Evolutionary conservation across 2,797 vertebrate species (phyloP).

Genomic region (Psittacula derbiana): DNA sequence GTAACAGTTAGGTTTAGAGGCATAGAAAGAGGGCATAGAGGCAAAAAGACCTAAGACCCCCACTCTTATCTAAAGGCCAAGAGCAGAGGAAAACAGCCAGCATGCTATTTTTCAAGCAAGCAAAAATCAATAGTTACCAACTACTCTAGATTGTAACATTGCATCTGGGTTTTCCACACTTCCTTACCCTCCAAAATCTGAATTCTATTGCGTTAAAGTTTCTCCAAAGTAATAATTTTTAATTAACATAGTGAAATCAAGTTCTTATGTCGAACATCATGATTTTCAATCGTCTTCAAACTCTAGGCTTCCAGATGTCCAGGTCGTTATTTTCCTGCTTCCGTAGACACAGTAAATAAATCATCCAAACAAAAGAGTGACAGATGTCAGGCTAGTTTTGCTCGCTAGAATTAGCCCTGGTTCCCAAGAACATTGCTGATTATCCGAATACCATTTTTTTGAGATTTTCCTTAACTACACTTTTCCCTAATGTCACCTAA

Average conservation of each 20-base stretch:
- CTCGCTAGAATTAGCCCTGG: not conserved
- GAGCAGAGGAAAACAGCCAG: not conserved
- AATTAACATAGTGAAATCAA: not conserved
- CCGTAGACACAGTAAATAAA: not conserved
- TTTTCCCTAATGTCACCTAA: not conserved
- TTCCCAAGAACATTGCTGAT: not conserved
- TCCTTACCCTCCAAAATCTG: not conserved
- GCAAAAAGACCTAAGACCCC: not conserved
- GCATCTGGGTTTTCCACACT: not conserved
- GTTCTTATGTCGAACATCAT: not conserved
- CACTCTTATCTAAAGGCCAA: not conserved
- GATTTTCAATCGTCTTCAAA: not conserved
- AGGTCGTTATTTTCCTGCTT: not conserved
- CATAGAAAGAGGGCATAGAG: not conserved
- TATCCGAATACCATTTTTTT: not conserved
- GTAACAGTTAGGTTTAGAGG: not conserved
- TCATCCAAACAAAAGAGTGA: not conserved
- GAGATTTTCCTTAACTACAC: not conserved
- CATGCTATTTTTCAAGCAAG: not conserved
- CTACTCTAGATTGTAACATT: not conserved
- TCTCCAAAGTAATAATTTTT: not conserved
- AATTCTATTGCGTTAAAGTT: not conserved
- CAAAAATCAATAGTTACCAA: not conserved
- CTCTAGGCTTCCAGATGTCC: not conserved
- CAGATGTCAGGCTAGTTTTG: not conserved